Evolutionary conservation across 2,888 invertebrate genomes (phyloP), one percentile per base, ranked within the genome.

Genomic region (Tetranychus piercei): DNA sequence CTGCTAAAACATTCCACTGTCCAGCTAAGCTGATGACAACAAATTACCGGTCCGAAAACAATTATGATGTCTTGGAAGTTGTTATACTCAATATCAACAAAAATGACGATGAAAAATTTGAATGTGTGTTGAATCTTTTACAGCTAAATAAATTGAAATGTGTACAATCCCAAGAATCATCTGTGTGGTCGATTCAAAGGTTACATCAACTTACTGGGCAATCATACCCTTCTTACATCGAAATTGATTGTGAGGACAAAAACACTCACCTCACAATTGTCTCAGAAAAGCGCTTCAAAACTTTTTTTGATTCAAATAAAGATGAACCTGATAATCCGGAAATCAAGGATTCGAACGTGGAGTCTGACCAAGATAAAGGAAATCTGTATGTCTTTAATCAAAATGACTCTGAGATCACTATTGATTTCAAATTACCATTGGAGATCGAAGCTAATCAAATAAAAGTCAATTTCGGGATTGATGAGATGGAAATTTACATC

Each of bases 361-460:
- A 7, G 1, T 15, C 9, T 1, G 55, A 55, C 55, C 11, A 55
- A 15, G 69, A 67, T 8, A 22, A 22, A 23, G 69, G 22, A 69
- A 22, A 23, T 11, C 8, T 69, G n/a, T 69, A 69, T 20, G 11
- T 23, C 34, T 69, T 20, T 23, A 22, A 20, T 20, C 69, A 69
- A 22, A 11, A 20, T 23, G 69, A 69, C 6, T 11, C 11, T 20
- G 11, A 23, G 69, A 20, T 69, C 1, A 69, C 20, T 20, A 1
- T 69, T 69, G 22, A 69, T 23, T 69, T 69, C 23, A 69, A 69
- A 20, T 69, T 69, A 20, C 34, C 69, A 5, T 11, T 20, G 9
- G 69, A 69, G 22, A 69, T 69, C 11, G 20, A 69, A 69, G 69
- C 22, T n/a, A 69, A 69, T 11, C 69, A 69, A 5, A 69, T 69